Evolutionary conservation across 2,113 vertebrate species (phyloP), one percentile per base, ranked within the genome.

Genomic region (Cardinalis cardinalis): DNA sequence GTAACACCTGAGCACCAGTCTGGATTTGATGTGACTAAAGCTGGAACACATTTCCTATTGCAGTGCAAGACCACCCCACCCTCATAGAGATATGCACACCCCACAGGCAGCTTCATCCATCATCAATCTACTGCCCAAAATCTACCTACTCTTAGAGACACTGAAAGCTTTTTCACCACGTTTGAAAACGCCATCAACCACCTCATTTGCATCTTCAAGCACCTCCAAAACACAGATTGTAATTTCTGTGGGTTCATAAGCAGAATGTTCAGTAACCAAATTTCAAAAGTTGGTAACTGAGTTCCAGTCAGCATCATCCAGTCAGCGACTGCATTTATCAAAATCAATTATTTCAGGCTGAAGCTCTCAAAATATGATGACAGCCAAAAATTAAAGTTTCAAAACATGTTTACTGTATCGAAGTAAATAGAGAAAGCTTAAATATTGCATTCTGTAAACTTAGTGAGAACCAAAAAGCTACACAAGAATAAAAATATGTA

Each of bases 31-130:
- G 19, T 65, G 25, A 51, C 48, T 64, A 73, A 63, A 61, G 9
- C 21, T 56, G 18, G 19, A 65, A 53, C 9, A 4, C 6, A 53
- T 31, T 71, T 77, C 52, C 20, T 56, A 41, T 18, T 46, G 21
- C 63, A 73, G 2, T 15, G 32, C 71, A 44, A 58, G 36, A 46
- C 20, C 48, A 43, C 4, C 53, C 49, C 7, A 26, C 2, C 20
- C 7, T 31, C 0, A 32, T 0, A 51, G 8, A 55, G 1, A 44
- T 5, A 25, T 0, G 29, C 19, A 49, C 3, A 18, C 2, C 28
- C 12, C 29, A 4, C 7, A 79, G 23, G 32, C n/a, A 65, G 32
- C 18, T 64, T 15, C 55, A 14, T 4, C 46, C 65, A 29, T 4
- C n/a, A 38, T 6, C 46, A 73, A 10, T 23, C 14, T 2, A 25